phyloP scores from a whole-genome alignment of 2,113 vertebrate species.

The Nibea coibor region DNA sequence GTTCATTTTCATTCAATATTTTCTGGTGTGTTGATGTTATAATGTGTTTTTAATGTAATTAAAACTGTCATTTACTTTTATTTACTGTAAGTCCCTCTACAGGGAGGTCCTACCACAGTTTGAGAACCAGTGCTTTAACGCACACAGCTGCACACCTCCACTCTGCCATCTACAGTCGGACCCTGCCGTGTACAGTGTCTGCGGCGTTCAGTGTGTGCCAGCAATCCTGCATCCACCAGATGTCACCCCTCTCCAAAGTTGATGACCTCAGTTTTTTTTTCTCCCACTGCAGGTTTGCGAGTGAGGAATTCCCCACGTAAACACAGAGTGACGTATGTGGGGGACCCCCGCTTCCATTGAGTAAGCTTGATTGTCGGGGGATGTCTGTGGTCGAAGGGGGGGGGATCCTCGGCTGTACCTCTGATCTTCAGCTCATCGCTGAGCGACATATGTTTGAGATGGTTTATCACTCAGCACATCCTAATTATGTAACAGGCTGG shows the following conservation, averaged over 20 bases:
- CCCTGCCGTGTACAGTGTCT: neutral
- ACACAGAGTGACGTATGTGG: constrained; percentile 72
- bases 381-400: constrained; percentile 33
- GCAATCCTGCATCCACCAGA: constrained; percentile 67
- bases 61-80: too few relatives aligned
- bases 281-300: constrained; percentile 10
- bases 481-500: constrained; percentile 37
- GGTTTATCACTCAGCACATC: constrained; percentile 41
- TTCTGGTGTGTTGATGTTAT: too few relatives aligned
- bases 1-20: too few relatives aligned
- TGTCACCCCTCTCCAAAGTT: constrained; percentile 56
- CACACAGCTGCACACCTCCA: neutral
- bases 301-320: constrained; percentile 80
- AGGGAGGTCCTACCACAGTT: too few relatives aligned
- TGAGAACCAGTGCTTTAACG: neutral
- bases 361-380: constrained; percentile 66
- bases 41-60: too few relatives aligned
- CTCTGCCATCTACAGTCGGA: constrained; percentile 25
- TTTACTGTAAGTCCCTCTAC: too few relatives aligned
- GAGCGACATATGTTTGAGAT: constrained; percentile 27
- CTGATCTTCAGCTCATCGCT: neutral
- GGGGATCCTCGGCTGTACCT: constrained; percentile 16
- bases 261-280: neutral
- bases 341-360: constrained; percentile 71
- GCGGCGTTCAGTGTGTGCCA: neutral